Percentiles rank a stretch among this genome's conserved stretches.
Evolutionary conservation across 2,888 invertebrate species (phyloP).

Genomic region (Seira sanloemensis): DNA sequence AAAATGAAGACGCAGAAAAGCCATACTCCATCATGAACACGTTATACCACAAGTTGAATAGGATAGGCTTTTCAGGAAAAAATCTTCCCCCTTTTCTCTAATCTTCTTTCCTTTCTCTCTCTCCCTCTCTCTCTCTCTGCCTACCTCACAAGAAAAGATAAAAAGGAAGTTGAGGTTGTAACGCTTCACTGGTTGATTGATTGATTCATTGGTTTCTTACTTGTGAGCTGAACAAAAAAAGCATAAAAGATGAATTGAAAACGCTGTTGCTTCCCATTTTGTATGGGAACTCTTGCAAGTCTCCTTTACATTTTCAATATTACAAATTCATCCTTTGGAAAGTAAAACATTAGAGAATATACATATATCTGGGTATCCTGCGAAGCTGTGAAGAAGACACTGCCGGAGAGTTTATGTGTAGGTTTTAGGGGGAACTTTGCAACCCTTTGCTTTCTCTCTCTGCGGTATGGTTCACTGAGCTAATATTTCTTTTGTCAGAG

Average conservation of each 20-base stretch:
- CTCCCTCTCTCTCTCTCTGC: conserved; percentile 20
- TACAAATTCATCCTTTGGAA: not conserved
- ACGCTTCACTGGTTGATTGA: conserved; percentile 60
- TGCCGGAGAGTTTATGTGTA: too few relatives aligned
- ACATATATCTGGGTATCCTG: too few relatives aligned
- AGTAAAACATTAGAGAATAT: not conserved
- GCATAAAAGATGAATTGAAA: conserved; percentile 49
- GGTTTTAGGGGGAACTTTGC: not conserved
- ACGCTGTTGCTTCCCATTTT: conserved; percentile 54
- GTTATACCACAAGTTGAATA: conserved; percentile 11
- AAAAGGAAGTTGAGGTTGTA: conserved; percentile 35
- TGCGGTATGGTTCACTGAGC: conserved; percentile 32
- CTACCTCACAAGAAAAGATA: conserved; percentile 17
- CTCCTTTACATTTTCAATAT: conserved; percentile 1
- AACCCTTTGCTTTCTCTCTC: not conserved
- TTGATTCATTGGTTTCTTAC: conserved; percentile 61
- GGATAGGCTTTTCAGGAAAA: too few relatives aligned
- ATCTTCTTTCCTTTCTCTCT: conserved; percentile 31
- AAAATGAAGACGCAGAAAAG: too few relatives aligned
- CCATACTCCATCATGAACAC: not conserved
- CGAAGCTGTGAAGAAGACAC: not conserved
- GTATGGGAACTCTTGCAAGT: too few relatives aligned
- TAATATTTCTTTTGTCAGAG: conserved; percentile 34
- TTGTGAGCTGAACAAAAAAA: conserved; percentile 19
- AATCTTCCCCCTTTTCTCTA: conserved; percentile 24